phyloP scores from a whole-genome alignment of 2,888 invertebrate species.

The Synanthedon tipuliformis region DNA sequence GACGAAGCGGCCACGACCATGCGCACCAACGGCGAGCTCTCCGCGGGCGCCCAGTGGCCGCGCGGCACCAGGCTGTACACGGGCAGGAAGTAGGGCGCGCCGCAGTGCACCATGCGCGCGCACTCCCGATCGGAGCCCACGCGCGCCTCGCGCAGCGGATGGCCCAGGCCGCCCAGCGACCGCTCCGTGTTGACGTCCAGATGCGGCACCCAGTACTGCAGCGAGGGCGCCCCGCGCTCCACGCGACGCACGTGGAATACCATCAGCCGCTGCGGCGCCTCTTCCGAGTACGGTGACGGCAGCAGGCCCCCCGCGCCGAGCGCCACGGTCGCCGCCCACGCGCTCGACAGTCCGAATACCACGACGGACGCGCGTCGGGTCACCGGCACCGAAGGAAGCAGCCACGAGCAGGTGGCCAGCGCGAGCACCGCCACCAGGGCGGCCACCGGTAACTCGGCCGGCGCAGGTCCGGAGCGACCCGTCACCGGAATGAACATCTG shows the following conservation, averaged over 20 bases:
- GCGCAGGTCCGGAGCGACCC: constrained; percentile 80
- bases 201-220: constrained; percentile 77
- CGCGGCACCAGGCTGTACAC: constrained; percentile 75
- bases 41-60: constrained; percentile 69
- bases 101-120: constrained; percentile 77
- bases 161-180: constrained; percentile 13
- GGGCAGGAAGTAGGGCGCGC: constrained; percentile 83
- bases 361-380: constrained; percentile 17
- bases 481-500: constrained; percentile 83
- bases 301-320: constrained; percentile 67
- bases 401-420: constrained; percentile 43
- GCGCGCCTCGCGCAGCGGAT: constrained; percentile 2
- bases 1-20: constrained; percentile 6
- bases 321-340: constrained; percentile 30
- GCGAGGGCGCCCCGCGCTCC: constrained; percentile 43
- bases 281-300: constrained; percentile 78
- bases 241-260: constrained; percentile 74
- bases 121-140: constrained; percentile 51
- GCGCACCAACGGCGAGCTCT: constrained; percentile 55
- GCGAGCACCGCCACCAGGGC: constrained; percentile 40
- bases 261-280: constrained; percentile 78
- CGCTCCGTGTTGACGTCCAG: constrained; percentile 80
- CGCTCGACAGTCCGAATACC: constrained; percentile 11
- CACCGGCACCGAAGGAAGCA: constrained; percentile 35
- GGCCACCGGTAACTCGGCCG: constrained; percentile 73